phyloP scores from a whole-genome alignment of 92 coral and sea anemone species.

The Porites cylindrica region DNA sequence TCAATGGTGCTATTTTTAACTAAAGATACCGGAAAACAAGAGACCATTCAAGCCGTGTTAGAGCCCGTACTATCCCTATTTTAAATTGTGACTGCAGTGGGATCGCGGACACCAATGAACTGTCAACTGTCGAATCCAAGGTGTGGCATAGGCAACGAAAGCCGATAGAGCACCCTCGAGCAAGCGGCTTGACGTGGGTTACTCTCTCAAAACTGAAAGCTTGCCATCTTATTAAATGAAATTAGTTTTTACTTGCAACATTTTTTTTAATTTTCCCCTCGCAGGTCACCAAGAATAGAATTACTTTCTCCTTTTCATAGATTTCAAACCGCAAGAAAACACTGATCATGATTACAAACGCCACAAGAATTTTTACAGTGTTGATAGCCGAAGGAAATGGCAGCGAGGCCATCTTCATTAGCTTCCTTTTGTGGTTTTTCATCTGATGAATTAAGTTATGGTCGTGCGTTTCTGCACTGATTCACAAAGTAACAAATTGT shows the following conservation, averaged over 20 bases:
- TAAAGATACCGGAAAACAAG: constrained; percentile 28
- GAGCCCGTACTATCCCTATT: constrained; percentile 10
- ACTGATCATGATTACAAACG: neutral
- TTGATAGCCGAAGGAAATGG: neutral
- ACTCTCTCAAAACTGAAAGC: too few relatives aligned
- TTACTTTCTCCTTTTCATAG: neutral
- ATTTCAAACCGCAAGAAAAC: neutral
- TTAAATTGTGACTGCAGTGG: neutral
- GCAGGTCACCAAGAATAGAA: neutral
- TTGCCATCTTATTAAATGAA: too few relatives aligned
- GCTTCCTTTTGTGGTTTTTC: neutral
- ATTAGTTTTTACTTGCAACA: too few relatives aligned
- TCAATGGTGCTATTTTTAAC: constrained; percentile 29
- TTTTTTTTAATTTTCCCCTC: too few relatives aligned
- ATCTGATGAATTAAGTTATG: neutral
- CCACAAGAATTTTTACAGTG: neutral
- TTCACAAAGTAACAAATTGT: neutral
- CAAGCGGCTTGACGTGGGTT: too few relatives aligned
- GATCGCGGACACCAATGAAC: neutral
- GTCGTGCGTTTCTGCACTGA: neutral
- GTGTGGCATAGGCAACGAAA: too few relatives aligned
- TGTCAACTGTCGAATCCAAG: neutral
- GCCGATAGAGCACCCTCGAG: too few relatives aligned
- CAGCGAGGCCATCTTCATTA: neutral
- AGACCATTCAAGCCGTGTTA: neutral